Conservation (phyloP, 1,140 invertebrate genomes). For the Leptopilina clavipes region DNA sequence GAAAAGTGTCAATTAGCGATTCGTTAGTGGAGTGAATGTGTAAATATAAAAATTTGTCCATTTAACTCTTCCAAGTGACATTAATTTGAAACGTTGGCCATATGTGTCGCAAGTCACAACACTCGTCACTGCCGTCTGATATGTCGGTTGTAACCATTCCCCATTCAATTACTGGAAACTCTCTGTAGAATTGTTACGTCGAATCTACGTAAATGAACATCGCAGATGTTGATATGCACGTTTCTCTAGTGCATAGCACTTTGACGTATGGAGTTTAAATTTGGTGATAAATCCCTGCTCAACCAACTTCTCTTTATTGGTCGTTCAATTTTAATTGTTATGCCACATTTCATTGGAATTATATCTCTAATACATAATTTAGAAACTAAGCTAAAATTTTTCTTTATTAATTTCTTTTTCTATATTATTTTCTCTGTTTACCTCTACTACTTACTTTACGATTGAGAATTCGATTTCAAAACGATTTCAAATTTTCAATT, state of each 20-base stretch:
- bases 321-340: background rate
- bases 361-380: no score
- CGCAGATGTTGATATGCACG: slow-evolving; percentile 45
- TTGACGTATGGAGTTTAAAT: slow-evolving; percentile 53
- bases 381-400: no score
- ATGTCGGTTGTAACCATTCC: slow-evolving; percentile 58
- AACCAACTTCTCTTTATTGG: background rate
- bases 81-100: slow-evolving; percentile 53
- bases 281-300: slow-evolving; percentile 27
- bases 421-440: no score
- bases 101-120: slow-evolving; percentile 51
- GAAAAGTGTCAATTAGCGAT: slow-evolving; percentile 16
- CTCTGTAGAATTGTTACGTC: slow-evolving; percentile 55
- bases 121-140: slow-evolving; percentile 50
- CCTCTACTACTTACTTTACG: no score
- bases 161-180: slow-evolving; percentile 58
- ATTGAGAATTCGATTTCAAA: no score
- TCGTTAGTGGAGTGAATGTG: background rate
- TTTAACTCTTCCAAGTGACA: slow-evolving; percentile 48
- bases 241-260: slow-evolving; percentile 43
- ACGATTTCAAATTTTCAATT: no score
- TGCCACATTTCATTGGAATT: no score
- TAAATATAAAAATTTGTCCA: background rate
- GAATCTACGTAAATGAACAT: slow-evolving; percentile 55
- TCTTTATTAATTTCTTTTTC: no score